Conservation (phyloP, 2,113 vertebrate species). For the Thomomys bottae region DNA sequence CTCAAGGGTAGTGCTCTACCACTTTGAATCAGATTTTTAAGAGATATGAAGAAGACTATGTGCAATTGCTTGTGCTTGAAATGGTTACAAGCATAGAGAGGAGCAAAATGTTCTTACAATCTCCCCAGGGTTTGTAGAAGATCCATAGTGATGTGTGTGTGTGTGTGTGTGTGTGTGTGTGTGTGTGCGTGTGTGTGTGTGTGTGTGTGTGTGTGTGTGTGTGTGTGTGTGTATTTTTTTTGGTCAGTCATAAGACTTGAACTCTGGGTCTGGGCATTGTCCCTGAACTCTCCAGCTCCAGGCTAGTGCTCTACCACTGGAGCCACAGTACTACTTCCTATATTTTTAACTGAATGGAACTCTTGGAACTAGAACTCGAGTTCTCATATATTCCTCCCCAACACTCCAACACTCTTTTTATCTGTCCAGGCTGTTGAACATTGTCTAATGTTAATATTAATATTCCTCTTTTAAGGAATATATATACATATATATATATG, state of each 20-base stretch:
- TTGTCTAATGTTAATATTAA: neutral
- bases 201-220: too few species aligned
- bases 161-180: too few species aligned
- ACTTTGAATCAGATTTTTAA: neutral
- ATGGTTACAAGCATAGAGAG: neutral
- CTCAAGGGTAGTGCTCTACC: too few species aligned
- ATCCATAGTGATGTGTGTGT: neutral
- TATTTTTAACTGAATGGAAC: neutral
- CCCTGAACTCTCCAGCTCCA: too few species aligned
- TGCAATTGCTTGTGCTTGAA: neutral
- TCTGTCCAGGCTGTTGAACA: neutral
- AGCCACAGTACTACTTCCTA: too few species aligned
- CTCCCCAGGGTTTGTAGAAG: constrained; percentile 1
- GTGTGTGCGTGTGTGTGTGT: too few species aligned
- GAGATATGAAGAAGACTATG: neutral
- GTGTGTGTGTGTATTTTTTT: too few species aligned
- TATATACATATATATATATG: too few species aligned
- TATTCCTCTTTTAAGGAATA: too few species aligned
- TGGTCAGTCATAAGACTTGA: too few species aligned
- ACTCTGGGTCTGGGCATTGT: too few species aligned
- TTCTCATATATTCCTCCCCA: neutral
- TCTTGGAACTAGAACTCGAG: neutral
- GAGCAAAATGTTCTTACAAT: neutral
- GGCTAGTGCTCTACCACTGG: too few species aligned
- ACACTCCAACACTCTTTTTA: neutral